These are phyloP conservation scores for Amniataba percoides DNA, from an alignment of 2,797 vertebrate genomes.

Conservation along the genomic window DNA sequence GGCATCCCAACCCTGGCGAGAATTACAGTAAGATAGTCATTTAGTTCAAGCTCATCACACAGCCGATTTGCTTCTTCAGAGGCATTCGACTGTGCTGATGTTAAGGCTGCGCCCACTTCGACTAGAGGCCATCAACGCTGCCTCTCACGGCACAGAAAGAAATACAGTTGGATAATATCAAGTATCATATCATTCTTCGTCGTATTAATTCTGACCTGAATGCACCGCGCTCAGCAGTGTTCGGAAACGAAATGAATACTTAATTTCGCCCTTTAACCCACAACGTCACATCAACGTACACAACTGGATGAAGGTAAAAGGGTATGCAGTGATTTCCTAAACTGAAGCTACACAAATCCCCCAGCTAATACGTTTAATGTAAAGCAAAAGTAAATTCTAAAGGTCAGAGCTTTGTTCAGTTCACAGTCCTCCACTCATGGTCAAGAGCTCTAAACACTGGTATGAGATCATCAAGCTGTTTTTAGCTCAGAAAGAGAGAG, in stretches of 20 bases:
- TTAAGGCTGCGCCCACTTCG: conserved; percentile 33
- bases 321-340: conserved; percentile 8
- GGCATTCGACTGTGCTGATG: conserved; percentile 20
- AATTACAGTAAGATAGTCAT: conserved; percentile 67
- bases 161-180: conserved; percentile 18
- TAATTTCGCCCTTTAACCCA: conserved; percentile 26
- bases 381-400: conserved; percentile 41
- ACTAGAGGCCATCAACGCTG: conserved; percentile 23
- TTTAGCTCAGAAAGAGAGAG: conserved; percentile 9
- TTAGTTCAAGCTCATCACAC: conserved; percentile 70
- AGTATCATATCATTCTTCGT: conserved; percentile 1
- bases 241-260: no score
- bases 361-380: conserved; percentile 27
- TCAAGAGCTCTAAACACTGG: conserved; percentile 20
- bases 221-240: no score
- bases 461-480: conserved; percentile 15
- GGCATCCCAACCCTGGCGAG: conserved; percentile 44
- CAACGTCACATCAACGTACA: conserved; percentile 21
- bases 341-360: conserved; percentile 15
- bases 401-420: conserved; percentile 53
- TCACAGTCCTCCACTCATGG: conserved; percentile 30
- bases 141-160: conserved; percentile 6
- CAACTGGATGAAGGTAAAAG: conserved; percentile 19
- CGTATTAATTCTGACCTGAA: neutral
- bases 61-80: conserved; percentile 52